Base-by-base conservation (phyloP, 1,140 invertebrate genomes). In the Sarcophaga bullata region DNA sequence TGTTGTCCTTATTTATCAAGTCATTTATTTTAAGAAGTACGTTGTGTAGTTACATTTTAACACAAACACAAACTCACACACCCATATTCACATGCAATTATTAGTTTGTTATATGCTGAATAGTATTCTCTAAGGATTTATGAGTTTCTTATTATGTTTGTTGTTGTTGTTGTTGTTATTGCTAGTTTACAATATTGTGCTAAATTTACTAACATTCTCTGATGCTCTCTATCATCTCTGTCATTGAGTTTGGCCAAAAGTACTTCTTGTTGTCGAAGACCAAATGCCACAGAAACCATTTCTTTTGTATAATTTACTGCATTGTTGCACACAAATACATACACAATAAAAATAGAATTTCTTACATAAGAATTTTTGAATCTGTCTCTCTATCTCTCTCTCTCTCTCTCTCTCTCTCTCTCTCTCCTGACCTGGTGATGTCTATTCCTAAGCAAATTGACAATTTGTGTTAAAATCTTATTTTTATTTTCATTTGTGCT, bases 271-370 rank as follows among this genome's bases (percentile, higher is more conserved):
- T 8, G 25, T 37, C 25, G 25, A 58, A 58, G 54, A 58, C 54
- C 54, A 58, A 58, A 58, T 58, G n/a, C 54, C 54, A 58, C 54
- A 58, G n/a, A 58, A 58, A 58, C 54, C 54, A 58, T 58, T 58
- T 58, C 54, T 58, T 54, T 58, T 58, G 54, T 58, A n/a, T 58
- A 58, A 58, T 58, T 58, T 58, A 58, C 54, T 58, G 54, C 54
- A 58, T 58, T 58, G 54, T 58, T 58, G 54, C 54, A 58, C 54
- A 15, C 25, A 37, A 37, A 37, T 1, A 37, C 25, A 37, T 4
- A 37, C 25, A 37, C 25, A 37, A 37, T 37, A 37, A 37, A 37
- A 37, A 37, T 37, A 37, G 25, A 37, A 37, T 37, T 37, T 37
- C 25, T 37, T 37, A 37, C 4, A 4, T 4, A 37, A 37, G 25